These are phyloP conservation scores for Merops nubicus DNA, from an alignment of 2,113 vertebrate genomes.

Conservation along the genomic window DNA sequence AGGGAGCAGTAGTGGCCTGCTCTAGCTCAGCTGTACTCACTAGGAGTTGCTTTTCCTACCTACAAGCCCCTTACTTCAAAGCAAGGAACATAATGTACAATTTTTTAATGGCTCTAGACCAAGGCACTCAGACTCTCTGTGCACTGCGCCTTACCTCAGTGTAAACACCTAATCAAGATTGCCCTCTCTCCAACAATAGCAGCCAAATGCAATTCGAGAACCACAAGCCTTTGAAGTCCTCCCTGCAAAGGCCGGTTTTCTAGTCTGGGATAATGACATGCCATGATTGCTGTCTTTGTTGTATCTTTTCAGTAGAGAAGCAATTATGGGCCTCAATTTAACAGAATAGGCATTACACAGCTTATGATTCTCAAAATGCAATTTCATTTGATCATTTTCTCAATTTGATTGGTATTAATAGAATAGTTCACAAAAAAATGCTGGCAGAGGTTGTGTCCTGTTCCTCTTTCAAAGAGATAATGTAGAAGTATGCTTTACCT, in stretches of 20 bases:
- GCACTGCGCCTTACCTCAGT: slow-evolving; percentile 93
- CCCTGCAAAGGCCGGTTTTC: slow-evolving; percentile 94
- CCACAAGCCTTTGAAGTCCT: slow-evolving; percentile 96
- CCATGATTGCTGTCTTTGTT: slow-evolving; percentile 98
- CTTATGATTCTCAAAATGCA: slow-evolving; percentile 98
- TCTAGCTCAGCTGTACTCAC: slow-evolving; percentile 92
- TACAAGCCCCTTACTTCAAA: slow-evolving; percentile 97
- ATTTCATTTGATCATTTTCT: slow-evolving; percentile 97
- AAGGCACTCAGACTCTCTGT: slow-evolving; percentile 92
- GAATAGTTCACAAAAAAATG: slow-evolving; percentile 86
- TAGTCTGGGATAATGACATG: slow-evolving; percentile 93
- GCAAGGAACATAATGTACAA: slow-evolving; percentile 99
- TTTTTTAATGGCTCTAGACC: slow-evolving; percentile 99
- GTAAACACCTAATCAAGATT: slow-evolving; percentile 99
- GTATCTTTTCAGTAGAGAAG: slow-evolving; percentile 93
- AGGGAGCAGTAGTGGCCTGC: slow-evolving; percentile 85
- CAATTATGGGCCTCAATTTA: slow-evolving; percentile 98
- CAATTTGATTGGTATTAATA: slow-evolving; percentile 98
- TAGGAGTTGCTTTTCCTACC: slow-evolving; percentile 89
- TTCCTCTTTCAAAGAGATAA: slow-evolving; percentile 86
- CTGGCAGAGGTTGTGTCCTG: slow-evolving; percentile 88
- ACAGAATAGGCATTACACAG: slow-evolving; percentile 98
- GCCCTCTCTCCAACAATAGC: slow-evolving; percentile 96
- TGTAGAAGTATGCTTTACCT: slow-evolving; percentile 82
- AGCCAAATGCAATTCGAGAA: slow-evolving; percentile 99